phyloP scores from a whole-genome alignment of 2,888 invertebrate genomes.

The Dichetophora obliterata region DNA sequence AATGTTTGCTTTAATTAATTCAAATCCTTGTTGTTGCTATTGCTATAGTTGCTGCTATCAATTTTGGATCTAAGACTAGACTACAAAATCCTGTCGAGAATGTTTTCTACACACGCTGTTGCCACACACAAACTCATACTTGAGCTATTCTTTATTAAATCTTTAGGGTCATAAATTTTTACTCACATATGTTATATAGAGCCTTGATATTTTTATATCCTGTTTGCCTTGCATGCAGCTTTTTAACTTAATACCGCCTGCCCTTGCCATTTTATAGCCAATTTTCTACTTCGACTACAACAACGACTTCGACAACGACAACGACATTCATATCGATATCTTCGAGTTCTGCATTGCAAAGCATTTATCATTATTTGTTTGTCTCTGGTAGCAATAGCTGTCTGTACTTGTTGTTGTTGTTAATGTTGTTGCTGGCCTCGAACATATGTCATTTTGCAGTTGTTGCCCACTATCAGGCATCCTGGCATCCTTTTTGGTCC shows the following conservation, averaged over 20 bases:
- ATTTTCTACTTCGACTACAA: not conserved
- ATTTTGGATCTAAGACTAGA: not conserved
- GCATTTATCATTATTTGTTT: constrained; percentile 39
- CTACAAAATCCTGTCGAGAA: not conserved
- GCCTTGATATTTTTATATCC: not conserved
- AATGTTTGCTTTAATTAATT: constrained; percentile 37
- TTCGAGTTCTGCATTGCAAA: not conserved
- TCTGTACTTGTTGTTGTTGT: not conserved
- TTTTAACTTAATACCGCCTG: not conserved
- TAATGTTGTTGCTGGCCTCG: not conserved
- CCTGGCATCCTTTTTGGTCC: not conserved
- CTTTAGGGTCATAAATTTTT: constrained; percentile 28
- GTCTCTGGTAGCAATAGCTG: constrained; percentile 17
- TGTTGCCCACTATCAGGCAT: not conserved
- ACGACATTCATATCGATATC: no score
- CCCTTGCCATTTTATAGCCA: not conserved
- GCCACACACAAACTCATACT: no score
- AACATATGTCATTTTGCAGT: constrained; percentile 16
- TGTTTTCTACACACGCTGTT: no score
- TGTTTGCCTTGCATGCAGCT: not conserved
- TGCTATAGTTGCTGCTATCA: not conserved
- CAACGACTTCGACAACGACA: no score
- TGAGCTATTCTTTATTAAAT: constrained; percentile 21
- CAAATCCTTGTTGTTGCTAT: constrained; percentile 17
- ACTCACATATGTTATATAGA: not conserved